Percentiles rank a stretch among this genome's conserved stretches.
Evolutionary conservation across 2,888 invertebrate species (phyloP).

Genomic region (Hydropsyche betteni): DNA sequence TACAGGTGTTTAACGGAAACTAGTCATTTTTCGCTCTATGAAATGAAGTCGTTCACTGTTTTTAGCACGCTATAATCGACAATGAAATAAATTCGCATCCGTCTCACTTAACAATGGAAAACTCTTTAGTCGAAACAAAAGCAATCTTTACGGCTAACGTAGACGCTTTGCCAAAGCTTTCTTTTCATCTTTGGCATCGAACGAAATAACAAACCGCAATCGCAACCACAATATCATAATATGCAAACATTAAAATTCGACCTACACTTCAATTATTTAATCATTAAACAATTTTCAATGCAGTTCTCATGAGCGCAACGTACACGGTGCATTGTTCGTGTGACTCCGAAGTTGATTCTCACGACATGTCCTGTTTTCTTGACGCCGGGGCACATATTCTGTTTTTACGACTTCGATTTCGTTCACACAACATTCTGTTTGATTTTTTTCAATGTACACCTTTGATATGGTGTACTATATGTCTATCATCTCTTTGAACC

Average conservation of each 20-base stretch:
- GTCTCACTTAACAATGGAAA: not conserved
- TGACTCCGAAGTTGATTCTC: slow-evolving; percentile 14
- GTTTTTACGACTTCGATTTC: slow-evolving; percentile 14
- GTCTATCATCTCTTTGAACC: no score
- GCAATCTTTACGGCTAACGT: not conserved
- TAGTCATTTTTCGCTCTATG: not conserved
- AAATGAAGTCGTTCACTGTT: slow-evolving; percentile 1
- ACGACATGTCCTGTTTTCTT: slow-evolving; percentile 27
- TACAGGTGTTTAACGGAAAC: slow-evolving; percentile 1
- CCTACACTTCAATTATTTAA: no score
- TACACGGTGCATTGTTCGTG: not conserved
- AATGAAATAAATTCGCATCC: slow-evolving; percentile 8
- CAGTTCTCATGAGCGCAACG: slow-evolving; percentile 15
- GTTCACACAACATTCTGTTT: slow-evolving; percentile 3
- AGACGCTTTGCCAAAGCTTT: not conserved
- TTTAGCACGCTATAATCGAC: slow-evolving; percentile 14
- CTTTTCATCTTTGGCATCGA: no score
- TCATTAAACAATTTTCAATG: not conserved
- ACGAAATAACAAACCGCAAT: no score
- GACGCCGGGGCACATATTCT: not conserved
- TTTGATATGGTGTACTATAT: no score
- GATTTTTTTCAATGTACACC: no score
- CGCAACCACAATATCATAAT: no score
- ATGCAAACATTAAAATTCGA: no score
- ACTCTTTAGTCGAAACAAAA: not conserved